These are phyloP conservation scores for Volucella inflata DNA, from an alignment of 2,888 invertebrate species.

Conservation along the genomic window DNA sequence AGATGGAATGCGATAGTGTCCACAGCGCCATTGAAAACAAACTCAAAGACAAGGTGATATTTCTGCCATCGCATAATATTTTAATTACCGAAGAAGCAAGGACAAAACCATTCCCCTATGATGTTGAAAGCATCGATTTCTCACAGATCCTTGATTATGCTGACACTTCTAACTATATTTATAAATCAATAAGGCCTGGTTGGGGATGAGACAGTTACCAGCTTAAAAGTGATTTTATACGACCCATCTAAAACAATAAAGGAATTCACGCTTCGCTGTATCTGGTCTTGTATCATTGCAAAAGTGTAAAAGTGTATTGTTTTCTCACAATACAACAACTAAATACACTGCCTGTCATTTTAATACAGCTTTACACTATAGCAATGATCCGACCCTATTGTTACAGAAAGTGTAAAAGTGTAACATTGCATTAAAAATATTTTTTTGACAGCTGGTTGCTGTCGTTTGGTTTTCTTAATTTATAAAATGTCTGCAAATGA, in stretches of 20 bases:
- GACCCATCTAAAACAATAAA: neutral
- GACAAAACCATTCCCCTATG: neutral
- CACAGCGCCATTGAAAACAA: slow-evolving; percentile 3
- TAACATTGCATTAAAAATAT: too few relatives aligned
- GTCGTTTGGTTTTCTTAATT: too few relatives aligned
- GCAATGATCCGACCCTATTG: too few relatives aligned
- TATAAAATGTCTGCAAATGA: too few relatives aligned
- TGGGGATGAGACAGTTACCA: neutral
- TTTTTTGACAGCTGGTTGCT: too few relatives aligned
- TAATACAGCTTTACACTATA: too few relatives aligned
- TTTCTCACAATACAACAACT: too few relatives aligned
- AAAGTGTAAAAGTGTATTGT: too few relatives aligned
- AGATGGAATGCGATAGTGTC: slow-evolving; percentile 13
- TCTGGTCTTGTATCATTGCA: too few relatives aligned
- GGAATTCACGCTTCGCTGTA: too few relatives aligned
- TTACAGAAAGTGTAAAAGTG: too few relatives aligned
- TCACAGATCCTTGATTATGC: slow-evolving; percentile 3
- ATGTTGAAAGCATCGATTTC: slow-evolving; percentile 4
- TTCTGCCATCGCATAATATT: neutral
- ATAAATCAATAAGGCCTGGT: slow-evolving; percentile 6
- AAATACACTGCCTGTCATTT: too few relatives aligned
- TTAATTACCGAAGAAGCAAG: slow-evolving; percentile 2
- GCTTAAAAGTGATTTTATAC: neutral
- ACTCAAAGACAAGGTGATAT: neutral
- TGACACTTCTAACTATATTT: neutral